Percentiles rank a stretch among this genome's conserved stretches.
Evolutionary conservation across 2,113 vertebrate species (phyloP).

Genomic region (Cyprinus carpio): DNA sequence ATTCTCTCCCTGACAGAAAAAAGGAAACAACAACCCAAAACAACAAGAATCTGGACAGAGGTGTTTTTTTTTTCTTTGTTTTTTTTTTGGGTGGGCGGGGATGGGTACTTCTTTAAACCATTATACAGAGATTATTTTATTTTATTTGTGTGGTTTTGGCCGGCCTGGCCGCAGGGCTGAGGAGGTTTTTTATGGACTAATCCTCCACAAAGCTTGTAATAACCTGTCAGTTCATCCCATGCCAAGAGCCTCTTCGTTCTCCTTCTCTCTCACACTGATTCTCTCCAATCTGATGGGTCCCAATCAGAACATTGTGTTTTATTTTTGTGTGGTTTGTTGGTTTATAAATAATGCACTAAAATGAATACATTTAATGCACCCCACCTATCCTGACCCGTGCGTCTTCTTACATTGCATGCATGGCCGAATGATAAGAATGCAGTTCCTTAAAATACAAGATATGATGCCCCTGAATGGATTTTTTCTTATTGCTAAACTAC

Average conservation of each 20-base stretch:
- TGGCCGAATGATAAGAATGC: no score
- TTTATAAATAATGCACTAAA: neutral
- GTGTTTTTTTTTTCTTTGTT: neutral
- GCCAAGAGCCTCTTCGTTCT: conserved; percentile 60
- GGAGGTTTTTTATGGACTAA: conserved; percentile 79
- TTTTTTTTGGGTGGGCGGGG: conserved; percentile 17
- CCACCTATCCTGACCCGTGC: neutral
- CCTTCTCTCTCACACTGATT: conserved; percentile 46
- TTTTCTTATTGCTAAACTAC: no score
- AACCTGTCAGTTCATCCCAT: conserved; percentile 79
- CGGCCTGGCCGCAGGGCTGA: conserved; percentile 66
- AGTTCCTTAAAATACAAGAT: no score
- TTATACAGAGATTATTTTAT: conserved; percentile 77
- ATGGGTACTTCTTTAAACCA: conserved; percentile 48
- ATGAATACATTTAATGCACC: neutral
- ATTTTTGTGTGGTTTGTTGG: neutral
- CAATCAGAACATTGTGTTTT: conserved; percentile 48
- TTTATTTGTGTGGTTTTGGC: conserved; percentile 71
- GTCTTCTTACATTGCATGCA: no score
- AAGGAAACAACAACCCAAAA: conserved; percentile 66
- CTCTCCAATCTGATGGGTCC: conserved; percentile 61
- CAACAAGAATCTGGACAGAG: conserved; percentile 70
- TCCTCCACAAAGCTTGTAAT: conserved; percentile 80
- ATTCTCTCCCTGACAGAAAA: conserved; percentile 51
- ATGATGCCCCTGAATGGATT: no score